Conservation (phyloP, 2,888 invertebrate species). For the Branchinecta sandiegonensis region DNA sequence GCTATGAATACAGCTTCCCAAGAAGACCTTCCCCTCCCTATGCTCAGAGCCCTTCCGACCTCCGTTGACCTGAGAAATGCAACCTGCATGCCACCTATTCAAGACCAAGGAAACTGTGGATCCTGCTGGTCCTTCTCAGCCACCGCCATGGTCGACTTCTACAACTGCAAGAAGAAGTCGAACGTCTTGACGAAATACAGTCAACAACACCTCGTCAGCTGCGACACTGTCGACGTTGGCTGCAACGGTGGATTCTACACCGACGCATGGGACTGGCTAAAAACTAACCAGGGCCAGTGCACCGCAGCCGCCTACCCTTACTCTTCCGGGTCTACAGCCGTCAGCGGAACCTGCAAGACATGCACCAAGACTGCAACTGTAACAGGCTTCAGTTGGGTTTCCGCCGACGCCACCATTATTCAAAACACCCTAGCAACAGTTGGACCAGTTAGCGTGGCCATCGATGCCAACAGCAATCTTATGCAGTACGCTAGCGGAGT, state of each 20-base stretch:
- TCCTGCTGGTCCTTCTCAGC: slow-evolving; percentile 5
- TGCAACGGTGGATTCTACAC: slow-evolving; percentile 10
- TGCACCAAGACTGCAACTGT: background rate
- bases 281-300: background rate
- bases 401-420: background rate
- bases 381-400: background rate
- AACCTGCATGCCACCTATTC: background rate
- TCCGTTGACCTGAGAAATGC: background rate
- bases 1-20: background rate
- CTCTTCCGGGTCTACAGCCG: background rate
- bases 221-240: background rate
- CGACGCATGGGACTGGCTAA: background rate
- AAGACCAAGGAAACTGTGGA: background rate
- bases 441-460: background rate
- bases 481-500: background rate
- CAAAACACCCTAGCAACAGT: background rate
- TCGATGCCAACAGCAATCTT: background rate
- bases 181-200: background rate
- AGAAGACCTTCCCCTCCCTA: background rate
- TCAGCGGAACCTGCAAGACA: slow-evolving; percentile 1
- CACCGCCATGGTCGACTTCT: slow-evolving; percentile 11
- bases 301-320: background rate
- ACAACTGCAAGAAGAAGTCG: slow-evolving; percentile 5
- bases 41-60: background rate
- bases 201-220: background rate